Percentiles rank a stretch among this genome's conserved stretches.
phyloP scores from a whole-genome alignment of 2,113 vertebrate species.

The Gymnorhina tibicen region DNA sequence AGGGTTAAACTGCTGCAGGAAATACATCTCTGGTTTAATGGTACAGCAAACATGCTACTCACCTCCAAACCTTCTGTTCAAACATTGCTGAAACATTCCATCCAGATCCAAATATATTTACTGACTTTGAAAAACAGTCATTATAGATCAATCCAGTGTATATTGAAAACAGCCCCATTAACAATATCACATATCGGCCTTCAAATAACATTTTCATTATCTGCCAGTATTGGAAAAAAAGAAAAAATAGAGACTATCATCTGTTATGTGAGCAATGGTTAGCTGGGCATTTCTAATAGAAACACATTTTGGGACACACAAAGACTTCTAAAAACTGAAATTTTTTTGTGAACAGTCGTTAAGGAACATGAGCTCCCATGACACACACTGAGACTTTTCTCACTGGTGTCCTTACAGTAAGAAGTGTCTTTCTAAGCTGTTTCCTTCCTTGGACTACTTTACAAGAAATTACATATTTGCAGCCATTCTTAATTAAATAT shows the following conservation, averaged over 20 bases:
- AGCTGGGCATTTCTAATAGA: background rate
- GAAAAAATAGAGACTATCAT: background rate
- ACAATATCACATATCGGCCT: conserved; percentile 91
- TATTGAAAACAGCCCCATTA: conserved; percentile 96
- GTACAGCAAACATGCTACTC: conserved; percentile 38
- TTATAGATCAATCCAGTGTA: conserved; percentile 98
- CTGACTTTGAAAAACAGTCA: conserved; percentile 96
- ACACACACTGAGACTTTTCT: background rate
- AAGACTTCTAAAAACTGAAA: background rate
- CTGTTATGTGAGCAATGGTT: background rate
- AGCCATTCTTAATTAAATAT: background rate
- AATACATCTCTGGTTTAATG: background rate
- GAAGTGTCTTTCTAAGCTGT: background rate
- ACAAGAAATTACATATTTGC: background rate
- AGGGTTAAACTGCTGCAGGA: background rate
- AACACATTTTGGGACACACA: background rate
- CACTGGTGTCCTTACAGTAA: background rate
- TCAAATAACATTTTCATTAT: conserved; percentile 92
- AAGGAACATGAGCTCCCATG: background rate
- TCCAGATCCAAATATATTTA: conserved; percentile 91
- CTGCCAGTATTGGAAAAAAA: conserved; percentile 51
- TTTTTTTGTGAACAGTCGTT: background rate
- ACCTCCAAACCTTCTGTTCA: conserved; percentile 68
- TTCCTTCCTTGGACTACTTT: background rate
- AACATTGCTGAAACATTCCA: conserved; percentile 91